Conservation (phyloP, 2,797 vertebrate genomes). For the Fistularia tabacaria region DNA sequence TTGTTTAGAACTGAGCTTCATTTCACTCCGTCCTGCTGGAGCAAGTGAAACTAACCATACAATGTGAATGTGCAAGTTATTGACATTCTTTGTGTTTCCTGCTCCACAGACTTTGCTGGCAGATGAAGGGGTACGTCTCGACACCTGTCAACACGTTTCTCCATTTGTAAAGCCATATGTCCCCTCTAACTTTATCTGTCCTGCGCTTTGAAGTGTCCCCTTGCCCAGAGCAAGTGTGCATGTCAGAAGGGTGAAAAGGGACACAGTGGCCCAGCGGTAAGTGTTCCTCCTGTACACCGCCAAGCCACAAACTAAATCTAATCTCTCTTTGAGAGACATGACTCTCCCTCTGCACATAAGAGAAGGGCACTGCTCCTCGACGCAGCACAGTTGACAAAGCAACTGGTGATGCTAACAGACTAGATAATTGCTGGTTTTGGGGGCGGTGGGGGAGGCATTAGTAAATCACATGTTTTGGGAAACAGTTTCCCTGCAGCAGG, state of each 20-base stretch:
- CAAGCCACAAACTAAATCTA: too few relatives aligned
- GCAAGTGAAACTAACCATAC: neutral
- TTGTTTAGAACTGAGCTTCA: too few relatives aligned
- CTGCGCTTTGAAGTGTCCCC: slow-evolving; percentile 77
- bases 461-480: slow-evolving; percentile 34
- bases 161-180: neutral
- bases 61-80: slow-evolving; percentile 1
- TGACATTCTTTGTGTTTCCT: slow-evolving; percentile 29
- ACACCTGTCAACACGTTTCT: slow-evolving; percentile 2
- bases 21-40: too few relatives aligned
- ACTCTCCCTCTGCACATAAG: neutral
- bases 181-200: slow-evolving; percentile 1
- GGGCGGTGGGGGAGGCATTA: slow-evolving; percentile 8
- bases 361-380: too few relatives aligned
- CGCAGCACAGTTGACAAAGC: slow-evolving; percentile 26
- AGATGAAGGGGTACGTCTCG: slow-evolving; percentile 79
- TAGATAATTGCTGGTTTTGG: slow-evolving; percentile 47
- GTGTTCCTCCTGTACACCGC: slow-evolving; percentile 46
- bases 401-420: slow-evolving; percentile 27
- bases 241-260: slow-evolving; percentile 89
- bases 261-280: slow-evolving; percentile 80
- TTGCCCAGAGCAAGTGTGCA: slow-evolving; percentile 67
- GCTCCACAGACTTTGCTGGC: slow-evolving; percentile 76
- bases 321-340: neutral
- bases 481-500: slow-evolving; percentile 47